Base-by-base conservation (phyloP, 2,113 vertebrate genomes). In the Erpornis zantholeuca region DNA sequence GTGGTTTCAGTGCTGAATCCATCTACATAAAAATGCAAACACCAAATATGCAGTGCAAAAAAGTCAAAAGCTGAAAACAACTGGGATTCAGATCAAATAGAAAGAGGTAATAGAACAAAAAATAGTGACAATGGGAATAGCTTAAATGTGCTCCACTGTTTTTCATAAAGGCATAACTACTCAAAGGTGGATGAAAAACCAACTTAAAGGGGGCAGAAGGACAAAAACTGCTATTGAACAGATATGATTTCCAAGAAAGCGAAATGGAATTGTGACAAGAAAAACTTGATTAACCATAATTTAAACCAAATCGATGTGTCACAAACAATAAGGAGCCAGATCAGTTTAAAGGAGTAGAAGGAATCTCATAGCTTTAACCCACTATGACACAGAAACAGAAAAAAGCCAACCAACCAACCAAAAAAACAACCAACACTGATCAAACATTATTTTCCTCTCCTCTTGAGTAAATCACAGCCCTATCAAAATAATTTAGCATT, bases 141-240 rank as follows among this genome's bases (percentile, higher is more conserved):
- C 21, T 50, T 47, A 61, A 50, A 35, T 22, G 21, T 21, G 13
- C 8, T 57, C 17, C 29, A 13, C n/a, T 31, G 4, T 10, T 79
- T 40, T 42, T 79, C 31, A 36, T 19, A 44, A 69, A 73, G 6
- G 6, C 29, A 10, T 44, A 83, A 13, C 28, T 59, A 71, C 27
- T 49, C 36, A 52, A 60, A 61, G 4, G 15, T 36, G 19, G 10
- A 25, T 50, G 12, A 80, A 86, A 82, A 81, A 15, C 2, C 52
- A 75, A 24, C 3, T 5, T 42, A 33, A 23, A 13, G 1, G 4
- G 4, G 5, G 4, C 3, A 50, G 20, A 19, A 27, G 24, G 6
- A 33, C 14, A 31, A 68, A 63, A 83, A 6, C 23, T 15, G 5
- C 44, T 45, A 12, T 14, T 45, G 11, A 83, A 75, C 22, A 81